A percentile compares a stretch with the other conserved stretches of the same genome.
Evolutionary conservation across 2,888 invertebrate species (phyloP).

Genomic region (Acrobasis repandana): DNA sequence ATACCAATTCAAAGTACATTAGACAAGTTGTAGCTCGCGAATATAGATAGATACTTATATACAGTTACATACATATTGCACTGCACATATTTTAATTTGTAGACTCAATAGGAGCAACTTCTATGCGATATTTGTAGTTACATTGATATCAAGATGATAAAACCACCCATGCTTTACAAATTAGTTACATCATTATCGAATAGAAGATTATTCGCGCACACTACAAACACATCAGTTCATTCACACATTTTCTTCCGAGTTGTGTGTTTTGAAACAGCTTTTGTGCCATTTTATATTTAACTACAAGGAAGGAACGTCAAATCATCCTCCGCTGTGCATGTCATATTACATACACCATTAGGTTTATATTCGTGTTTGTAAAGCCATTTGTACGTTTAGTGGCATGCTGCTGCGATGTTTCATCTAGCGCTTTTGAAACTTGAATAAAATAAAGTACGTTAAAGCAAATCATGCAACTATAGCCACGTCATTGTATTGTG

Average conservation of each 20-base stretch:
- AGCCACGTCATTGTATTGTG: constrained; percentile 8
- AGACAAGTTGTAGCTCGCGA: neutral
- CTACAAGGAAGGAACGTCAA: neutral
- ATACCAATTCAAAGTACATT: neutral
- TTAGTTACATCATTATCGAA: neutral
- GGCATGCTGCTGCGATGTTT: constrained; percentile 26
- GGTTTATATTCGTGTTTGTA: constrained; percentile 27
- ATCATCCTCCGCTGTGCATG: constrained; percentile 42
- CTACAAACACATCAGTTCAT: constrained; percentile 1
- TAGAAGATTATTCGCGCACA: neutral
- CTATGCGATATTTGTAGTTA: neutral
- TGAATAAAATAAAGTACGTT: neutral
- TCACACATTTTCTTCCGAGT: constrained; percentile 1
- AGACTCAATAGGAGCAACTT: neutral
- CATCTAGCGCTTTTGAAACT: constrained; percentile 12
- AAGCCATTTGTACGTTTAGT: constrained; percentile 29
- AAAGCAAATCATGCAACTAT: neutral
- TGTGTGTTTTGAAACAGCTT: constrained; percentile 22
- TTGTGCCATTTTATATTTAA: constrained; percentile 10
- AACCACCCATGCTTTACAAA: neutral
- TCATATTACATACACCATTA: constrained; percentile 30
- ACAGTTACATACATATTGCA: neutral
- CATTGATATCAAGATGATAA: too few species aligned
- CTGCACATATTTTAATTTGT: constrained; percentile 1
- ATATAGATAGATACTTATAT: neutral